Evolutionary conservation across 2,797 vertebrate genomes (phyloP), one percentile per base, ranked within the genome.

Genomic region (Alauda arvensis): DNA sequence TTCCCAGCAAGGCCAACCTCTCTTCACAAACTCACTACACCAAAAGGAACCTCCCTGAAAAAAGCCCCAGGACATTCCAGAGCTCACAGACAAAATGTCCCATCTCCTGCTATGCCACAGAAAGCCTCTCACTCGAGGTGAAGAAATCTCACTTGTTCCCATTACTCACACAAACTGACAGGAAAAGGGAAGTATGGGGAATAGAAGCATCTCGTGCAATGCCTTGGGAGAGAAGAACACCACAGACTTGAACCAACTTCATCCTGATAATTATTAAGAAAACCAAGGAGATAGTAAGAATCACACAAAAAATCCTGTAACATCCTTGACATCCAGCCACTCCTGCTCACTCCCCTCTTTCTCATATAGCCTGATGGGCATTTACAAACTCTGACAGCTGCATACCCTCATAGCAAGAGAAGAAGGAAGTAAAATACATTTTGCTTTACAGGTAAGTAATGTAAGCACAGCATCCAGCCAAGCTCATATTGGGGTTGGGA

Each of bases 401-500:
- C 33, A 26, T 3, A 8, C 6, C 25, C 21, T 29, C 57, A 18
- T 1, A 48, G 33, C 14, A 69, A 15, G 28, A 3, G 17, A 53
- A 49, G 49, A 48, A 26, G 5, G 0, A 4, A 39, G 20, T 6
- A 57, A 78, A 75, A 59, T 1, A 26, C 62, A 33, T 90, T 85
- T 65, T 48, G 10, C 12, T 49, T 83, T 33, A 53, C 34, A 72
- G 25, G 33, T 26, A 49, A 60, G 16, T 20, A 56, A 1, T 6
- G 31, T 61, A 25, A 7, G 31, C 8, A 31, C 81, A 83, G 60
- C 34, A 33, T 7, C n/a, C 57, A 66, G 10, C 31, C 40, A 42
- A 56, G 33, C n/a, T 72, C 48, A 10, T 3, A 12, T 0, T 2
- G 7, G 7, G 1, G 6, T 6, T 14, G 24, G 37, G n/a, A 24